These are phyloP conservation scores for Patella caerulea DNA, from an alignment of 2,888 invertebrate genomes.

Conservation along the genomic window DNA sequence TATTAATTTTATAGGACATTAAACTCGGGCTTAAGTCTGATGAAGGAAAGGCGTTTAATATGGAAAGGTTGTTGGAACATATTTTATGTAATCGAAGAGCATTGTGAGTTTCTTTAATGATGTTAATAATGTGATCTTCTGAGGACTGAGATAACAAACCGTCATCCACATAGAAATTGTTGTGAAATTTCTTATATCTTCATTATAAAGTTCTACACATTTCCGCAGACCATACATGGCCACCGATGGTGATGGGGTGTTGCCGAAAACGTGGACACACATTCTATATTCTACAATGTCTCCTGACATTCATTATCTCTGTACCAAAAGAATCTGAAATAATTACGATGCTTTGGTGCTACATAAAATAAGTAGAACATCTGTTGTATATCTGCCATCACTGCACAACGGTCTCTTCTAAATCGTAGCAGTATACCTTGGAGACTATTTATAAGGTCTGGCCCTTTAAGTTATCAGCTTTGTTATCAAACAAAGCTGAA, in stretches of 20 bases:
- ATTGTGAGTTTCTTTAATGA: slow-evolving; percentile 34
- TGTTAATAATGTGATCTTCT: slow-evolving; percentile 23
- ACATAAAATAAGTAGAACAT: slow-evolving; percentile 33
- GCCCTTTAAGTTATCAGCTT: no score
- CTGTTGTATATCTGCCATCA: no score
- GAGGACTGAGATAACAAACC: slow-evolving; percentile 30
- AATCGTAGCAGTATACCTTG: no score
- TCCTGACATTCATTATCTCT: slow-evolving; percentile 30
- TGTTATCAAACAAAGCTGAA: no score
- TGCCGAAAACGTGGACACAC: slow-evolving; percentile 45
- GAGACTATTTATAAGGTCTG: no score
- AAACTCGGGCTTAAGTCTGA: slow-evolving; percentile 22
- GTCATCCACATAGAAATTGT: slow-evolving; percentile 44
- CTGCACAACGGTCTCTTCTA: no score
- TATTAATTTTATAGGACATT: slow-evolving; percentile 20
- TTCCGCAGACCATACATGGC: slow-evolving; percentile 36
- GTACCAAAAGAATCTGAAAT: slow-evolving; percentile 41
- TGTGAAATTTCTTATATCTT: slow-evolving; percentile 30
- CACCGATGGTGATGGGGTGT: slow-evolving; percentile 40
- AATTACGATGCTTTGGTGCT: slow-evolving; percentile 31
- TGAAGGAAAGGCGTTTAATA: slow-evolving; percentile 28
- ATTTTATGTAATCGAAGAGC: slow-evolving; percentile 38
- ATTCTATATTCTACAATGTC: slow-evolving; percentile 38
- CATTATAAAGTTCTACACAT: slow-evolving; percentile 20
- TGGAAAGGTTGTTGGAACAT: slow-evolving; percentile 30